These are phyloP conservation scores for Peromyscus melanophrys DNA, from an alignment of 2,797 vertebrate genomes.

Conservation along the genomic window DNA sequence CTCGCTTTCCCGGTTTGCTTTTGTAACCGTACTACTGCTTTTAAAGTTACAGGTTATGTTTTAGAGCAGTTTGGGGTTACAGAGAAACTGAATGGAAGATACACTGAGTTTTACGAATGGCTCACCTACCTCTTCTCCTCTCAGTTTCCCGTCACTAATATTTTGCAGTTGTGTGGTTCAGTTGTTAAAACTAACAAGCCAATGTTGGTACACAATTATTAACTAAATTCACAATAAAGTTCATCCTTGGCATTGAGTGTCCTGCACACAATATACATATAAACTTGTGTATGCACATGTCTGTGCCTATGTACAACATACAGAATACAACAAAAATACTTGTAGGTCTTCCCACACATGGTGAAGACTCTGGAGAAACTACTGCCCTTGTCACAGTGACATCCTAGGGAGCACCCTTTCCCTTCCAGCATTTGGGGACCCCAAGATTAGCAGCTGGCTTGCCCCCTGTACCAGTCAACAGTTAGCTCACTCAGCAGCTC, in stretches of 20 bases:
- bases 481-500: neutral
- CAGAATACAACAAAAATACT: neutral
- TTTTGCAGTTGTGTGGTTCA: too few relatives aligned
- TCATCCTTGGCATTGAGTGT: neutral
- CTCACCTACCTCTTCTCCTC: too few relatives aligned
- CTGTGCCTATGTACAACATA: neutral
- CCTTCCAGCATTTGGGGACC: neutral
- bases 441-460: too few relatives aligned
- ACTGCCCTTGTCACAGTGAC: neutral
- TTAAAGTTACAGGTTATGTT: neutral
- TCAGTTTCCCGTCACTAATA: neutral
- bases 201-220: neutral
- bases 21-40: neutral
- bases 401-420: neutral
- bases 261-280: too few relatives aligned
- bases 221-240: neutral
- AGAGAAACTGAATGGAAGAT: neutral
- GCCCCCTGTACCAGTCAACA: fast-evolving
- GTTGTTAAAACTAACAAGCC: neutral
- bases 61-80: neutral
- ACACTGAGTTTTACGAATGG: neutral
- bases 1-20: neutral
- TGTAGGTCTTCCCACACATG: neutral
- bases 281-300: fast-evolving
- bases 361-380: neutral